Percentiles rank a stretch among this genome's conserved stretches.
Evolutionary conservation across 30 jellyfish, hydroid and myxozoan genomes (phyloP).

Genomic region (Hydra vulgaris): DNA sequence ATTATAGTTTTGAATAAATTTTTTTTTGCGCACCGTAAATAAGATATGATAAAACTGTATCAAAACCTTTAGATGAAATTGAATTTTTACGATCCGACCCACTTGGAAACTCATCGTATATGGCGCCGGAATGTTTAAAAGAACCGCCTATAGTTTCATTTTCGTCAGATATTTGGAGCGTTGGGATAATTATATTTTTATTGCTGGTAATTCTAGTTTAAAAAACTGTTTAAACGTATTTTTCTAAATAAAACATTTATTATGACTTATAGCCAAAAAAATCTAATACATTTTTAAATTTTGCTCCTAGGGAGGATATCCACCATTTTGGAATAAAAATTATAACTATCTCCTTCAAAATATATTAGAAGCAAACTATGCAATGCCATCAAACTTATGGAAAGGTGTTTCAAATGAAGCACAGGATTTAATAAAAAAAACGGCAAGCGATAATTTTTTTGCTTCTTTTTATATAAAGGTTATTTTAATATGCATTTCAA

Average conservation of each 20-base stretch:
- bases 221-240: no score
- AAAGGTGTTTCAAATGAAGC: slow-evolving; percentile 58
- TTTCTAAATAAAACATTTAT: no score
- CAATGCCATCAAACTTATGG: slow-evolving; percentile 58
- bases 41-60: no score
- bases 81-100: slow-evolving; percentile 50
- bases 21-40: no score
- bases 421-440: slow-evolving; percentile 43
- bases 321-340: slow-evolving; percentile 87
- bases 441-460: slow-evolving; percentile 24
- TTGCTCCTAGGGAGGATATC: slow-evolving; percentile 61
- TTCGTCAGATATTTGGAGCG: slow-evolving; percentile 59
- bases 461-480: neutral
- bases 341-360: slow-evolving; percentile 55
- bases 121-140: slow-evolving; percentile 85
- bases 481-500: neutral
- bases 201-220: slow-evolving; percentile 37
- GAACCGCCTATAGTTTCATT: slow-evolving; percentile 47
- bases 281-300: neutral
- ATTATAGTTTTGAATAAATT: no score
- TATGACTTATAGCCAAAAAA: no score
- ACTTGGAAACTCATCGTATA: slow-evolving; percentile 63
- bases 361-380: slow-evolving; percentile 68
- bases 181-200: slow-evolving; percentile 52
- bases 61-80: neutral